phyloP scores from a whole-genome alignment of 2,797 vertebrate genomes.

The Takifugu rubripes region DNA sequence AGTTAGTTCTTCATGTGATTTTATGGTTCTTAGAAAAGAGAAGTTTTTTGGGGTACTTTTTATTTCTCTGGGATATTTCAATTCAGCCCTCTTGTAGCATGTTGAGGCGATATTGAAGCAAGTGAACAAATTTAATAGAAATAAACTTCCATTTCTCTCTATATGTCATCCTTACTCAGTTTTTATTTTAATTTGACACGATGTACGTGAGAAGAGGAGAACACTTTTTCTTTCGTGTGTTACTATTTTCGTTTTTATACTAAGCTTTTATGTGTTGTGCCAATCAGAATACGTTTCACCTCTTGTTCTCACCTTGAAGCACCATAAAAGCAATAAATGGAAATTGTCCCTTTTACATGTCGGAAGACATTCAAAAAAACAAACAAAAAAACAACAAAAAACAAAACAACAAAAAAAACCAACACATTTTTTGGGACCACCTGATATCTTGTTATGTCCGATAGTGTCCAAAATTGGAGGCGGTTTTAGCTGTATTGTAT shows the following conservation, averaged over 20 bases:
- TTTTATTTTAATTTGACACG: slow-evolving; percentile 74
- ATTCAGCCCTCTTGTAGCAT: slow-evolving; percentile 99
- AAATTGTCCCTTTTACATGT: slow-evolving; percentile 86
- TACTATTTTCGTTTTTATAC: slow-evolving; percentile 82
- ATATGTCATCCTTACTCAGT: slow-evolving; percentile 82
- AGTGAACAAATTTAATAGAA: slow-evolving; percentile 89
- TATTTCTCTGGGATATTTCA: slow-evolving; percentile 88
- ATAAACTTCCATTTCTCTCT: slow-evolving; percentile 85
- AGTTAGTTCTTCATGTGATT: slow-evolving; percentile 98
- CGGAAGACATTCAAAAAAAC: slow-evolving; percentile 78
- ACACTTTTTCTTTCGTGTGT: slow-evolving; percentile 78
- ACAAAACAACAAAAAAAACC: slow-evolving; percentile 22
- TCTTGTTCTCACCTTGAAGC: slow-evolving; percentile 85
- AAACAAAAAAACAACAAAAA: slow-evolving; percentile 42
- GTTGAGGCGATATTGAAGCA: slow-evolving; percentile 93
- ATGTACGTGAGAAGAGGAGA: slow-evolving; percentile 79
- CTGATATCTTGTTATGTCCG: slow-evolving; percentile 91
- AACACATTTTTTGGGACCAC: slow-evolving; percentile 80
- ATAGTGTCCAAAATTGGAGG: slow-evolving; percentile 91
- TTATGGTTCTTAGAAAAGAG: slow-evolving; percentile 96
- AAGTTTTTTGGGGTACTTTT: slow-evolving; percentile 83
- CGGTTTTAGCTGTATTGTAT: slow-evolving; percentile 96
- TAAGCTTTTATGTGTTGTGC: slow-evolving; percentile 85
- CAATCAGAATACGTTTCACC: slow-evolving; percentile 85
- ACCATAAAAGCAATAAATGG: slow-evolving; percentile 97